These are phyloP conservation scores for Telenomus remus DNA, from an alignment of 1,140 invertebrate species.

Conservation along the genomic window DNA sequence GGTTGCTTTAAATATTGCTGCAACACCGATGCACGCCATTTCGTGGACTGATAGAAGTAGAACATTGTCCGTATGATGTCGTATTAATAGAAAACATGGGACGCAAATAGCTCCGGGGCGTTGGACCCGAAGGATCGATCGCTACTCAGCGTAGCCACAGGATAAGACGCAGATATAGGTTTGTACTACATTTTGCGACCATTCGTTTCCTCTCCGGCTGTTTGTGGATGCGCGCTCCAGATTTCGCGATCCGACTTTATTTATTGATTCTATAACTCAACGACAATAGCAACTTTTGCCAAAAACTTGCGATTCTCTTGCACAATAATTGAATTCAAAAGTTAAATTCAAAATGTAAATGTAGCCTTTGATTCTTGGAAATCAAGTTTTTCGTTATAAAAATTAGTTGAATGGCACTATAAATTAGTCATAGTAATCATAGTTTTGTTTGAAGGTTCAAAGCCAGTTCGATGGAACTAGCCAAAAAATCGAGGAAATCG, in stretches of 20 bases:
- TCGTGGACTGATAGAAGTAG: conserved; percentile 67
- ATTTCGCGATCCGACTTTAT: conserved; percentile 11
- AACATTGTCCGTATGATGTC: conserved; percentile 69
- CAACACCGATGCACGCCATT: conserved; percentile 57
- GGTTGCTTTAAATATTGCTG: conserved; percentile 64
- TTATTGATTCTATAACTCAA: no score
- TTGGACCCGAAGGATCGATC: conserved; percentile 71
- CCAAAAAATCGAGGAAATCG: no score
- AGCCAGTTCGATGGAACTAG: no score
- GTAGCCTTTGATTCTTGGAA: no score
- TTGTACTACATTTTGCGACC: conserved; percentile 3
- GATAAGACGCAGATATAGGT: conserved; percentile 35
- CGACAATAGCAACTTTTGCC: not conserved
- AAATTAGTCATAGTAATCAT: no score
- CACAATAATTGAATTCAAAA: no score
- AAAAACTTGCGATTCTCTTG: no score
- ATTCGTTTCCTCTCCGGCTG: conserved; percentile 21
- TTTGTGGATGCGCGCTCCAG: not conserved
- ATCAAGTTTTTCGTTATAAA: no score
- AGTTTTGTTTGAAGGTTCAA: no score
- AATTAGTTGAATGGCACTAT: no score
- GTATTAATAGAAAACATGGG: conserved; percentile 68
- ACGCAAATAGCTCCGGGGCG: conserved; percentile 69
- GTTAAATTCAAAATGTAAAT: no score
- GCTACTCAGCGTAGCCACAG: conserved; percentile 29